A percentile compares a stretch with the other conserved stretches of the same genome.
phyloP scores from a whole-genome alignment of 2,888 invertebrate genomes.

The Synergus gifuensis region DNA sequence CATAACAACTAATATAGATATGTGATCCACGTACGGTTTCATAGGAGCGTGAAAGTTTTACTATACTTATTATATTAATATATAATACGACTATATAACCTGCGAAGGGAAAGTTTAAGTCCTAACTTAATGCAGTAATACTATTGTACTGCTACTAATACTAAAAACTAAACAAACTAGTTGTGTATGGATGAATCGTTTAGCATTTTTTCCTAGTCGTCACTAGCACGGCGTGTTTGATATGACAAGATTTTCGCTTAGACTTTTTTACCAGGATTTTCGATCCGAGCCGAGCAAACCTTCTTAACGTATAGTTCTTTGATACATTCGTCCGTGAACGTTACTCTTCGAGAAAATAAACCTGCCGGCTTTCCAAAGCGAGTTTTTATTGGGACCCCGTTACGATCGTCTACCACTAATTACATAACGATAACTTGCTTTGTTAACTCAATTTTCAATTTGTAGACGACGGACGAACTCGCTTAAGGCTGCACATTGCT shows the following conservation, averaged over 20 bases:
- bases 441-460: slow-evolving; percentile 16
- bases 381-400: slow-evolving; percentile 49
- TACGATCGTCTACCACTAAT: slow-evolving; percentile 51
- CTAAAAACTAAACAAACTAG: slow-evolving; percentile 44
- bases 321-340: slow-evolving; percentile 50
- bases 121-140: slow-evolving; percentile 48
- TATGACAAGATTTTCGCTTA: slow-evolving; percentile 59
- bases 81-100: slow-evolving; percentile 18
- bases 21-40: slow-evolving; percentile 42
- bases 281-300: slow-evolving; percentile 51
- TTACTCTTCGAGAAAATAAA: slow-evolving; percentile 9
- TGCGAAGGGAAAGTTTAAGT: slow-evolving; percentile 54
- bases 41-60: slow-evolving; percentile 58
- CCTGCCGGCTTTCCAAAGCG: slow-evolving; percentile 21
- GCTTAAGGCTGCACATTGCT: slow-evolving; percentile 53
- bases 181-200: slow-evolving; percentile 55
- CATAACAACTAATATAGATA: slow-evolving; percentile 31
- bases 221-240: slow-evolving; percentile 58
- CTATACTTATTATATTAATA: slow-evolving; percentile 53
- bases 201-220: slow-evolving; percentile 62
- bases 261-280: slow-evolving; percentile 61
- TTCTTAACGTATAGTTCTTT: slow-evolving; percentile 49
- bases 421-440: slow-evolving; percentile 35
- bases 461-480: slow-evolving; percentile 42
- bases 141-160: slow-evolving; percentile 51